Evolutionary conservation across 2,888 invertebrate species (phyloP).

Genomic region (Antheraea assamensis): DNA sequence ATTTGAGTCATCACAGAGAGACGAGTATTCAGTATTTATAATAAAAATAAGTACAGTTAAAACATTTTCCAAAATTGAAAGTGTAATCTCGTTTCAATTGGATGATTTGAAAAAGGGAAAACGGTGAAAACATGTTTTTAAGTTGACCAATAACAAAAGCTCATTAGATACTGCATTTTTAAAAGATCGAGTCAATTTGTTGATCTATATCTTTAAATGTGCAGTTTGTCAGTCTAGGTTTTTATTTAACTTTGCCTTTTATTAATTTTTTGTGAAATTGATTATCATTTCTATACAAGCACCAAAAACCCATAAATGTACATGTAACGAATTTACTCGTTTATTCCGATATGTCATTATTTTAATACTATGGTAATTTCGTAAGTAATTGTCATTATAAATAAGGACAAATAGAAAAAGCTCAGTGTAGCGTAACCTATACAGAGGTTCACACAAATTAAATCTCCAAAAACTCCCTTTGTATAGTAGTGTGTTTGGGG

Average conservation of each 20-base stretch:
- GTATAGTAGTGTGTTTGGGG: slow-evolving; percentile 46
- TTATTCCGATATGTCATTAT: background rate
- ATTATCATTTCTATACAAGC: no score
- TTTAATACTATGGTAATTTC: background rate
- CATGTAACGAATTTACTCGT: no score
- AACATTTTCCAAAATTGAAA: background rate
- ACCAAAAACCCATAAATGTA: background rate
- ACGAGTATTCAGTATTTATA: background rate
- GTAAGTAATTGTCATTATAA: slow-evolving; percentile 28
- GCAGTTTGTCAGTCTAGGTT: no score
- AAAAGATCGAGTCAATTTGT: no score
- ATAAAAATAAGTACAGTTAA: background rate
- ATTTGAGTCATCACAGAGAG: background rate
- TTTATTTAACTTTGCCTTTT: no score
- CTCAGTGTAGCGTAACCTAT: slow-evolving; percentile 51
- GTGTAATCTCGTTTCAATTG: background rate
- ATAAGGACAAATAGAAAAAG: slow-evolving; percentile 49
- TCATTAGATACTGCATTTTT: no score
- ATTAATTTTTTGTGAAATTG: no score
- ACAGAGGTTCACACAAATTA: slow-evolving; percentile 74
- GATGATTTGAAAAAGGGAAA: background rate
- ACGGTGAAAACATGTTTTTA: background rate
- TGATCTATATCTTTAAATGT: no score
- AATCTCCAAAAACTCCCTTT: slow-evolving; percentile 63
- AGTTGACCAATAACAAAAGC: no score